phyloP scores from a whole-genome alignment of 2,888 invertebrate species.

The Lasioglossum pauxillum region DNA sequence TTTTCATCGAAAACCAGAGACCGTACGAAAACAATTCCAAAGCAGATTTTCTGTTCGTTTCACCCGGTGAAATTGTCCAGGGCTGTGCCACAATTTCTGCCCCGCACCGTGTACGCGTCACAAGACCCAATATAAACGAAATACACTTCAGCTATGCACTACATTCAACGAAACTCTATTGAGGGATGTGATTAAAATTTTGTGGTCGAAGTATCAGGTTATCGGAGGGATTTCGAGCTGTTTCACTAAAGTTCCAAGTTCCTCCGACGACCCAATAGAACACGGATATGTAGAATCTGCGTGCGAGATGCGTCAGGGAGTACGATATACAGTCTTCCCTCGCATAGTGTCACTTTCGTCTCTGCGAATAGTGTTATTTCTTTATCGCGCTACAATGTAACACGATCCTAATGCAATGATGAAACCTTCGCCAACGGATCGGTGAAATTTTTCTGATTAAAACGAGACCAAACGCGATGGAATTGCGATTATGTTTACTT shows the following conservation, averaged over 20 bases:
- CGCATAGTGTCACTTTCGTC: no score
- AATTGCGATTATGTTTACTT: no score
- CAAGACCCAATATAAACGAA: slow-evolving; percentile 32
- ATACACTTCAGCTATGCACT: slow-evolving; percentile 41
- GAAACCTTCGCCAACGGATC: no score
- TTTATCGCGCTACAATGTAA: no score
- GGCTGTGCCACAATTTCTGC: neutral
- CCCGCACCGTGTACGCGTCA: neutral
- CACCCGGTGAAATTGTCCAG: neutral
- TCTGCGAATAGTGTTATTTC: no score
- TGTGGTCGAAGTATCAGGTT: slow-evolving; percentile 36
- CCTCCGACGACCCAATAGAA: slow-evolving; percentile 52
- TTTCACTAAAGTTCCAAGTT: neutral
- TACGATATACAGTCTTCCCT: slow-evolving; percentile 16
- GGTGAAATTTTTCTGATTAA: no score
- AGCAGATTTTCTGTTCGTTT: neutral
- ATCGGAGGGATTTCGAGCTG: neutral
- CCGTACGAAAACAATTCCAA: neutral
- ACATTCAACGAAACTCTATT: slow-evolving; percentile 48
- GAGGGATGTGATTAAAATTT: slow-evolving; percentile 47
- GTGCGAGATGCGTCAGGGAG: slow-evolving; percentile 43
- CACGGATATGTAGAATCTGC: slow-evolving; percentile 75
- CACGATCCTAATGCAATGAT: no score
- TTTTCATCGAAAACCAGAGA: neutral
- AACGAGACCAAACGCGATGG: no score